Evolutionary conservation across 2,888 invertebrate species (phyloP).

Genomic region (Synergus japonicus): DNA sequence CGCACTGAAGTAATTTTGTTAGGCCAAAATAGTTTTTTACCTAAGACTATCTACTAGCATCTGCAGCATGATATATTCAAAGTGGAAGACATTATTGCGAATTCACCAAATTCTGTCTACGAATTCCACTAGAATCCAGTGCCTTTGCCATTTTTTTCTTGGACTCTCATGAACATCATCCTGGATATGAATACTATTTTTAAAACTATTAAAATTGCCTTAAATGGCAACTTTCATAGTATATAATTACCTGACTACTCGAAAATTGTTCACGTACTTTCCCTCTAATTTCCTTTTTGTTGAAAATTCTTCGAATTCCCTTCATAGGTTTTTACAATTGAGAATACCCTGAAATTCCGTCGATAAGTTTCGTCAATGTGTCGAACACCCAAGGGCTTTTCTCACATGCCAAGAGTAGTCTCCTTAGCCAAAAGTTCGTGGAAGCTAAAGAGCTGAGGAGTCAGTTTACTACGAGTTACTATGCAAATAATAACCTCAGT

Average conservation of each 20-base stretch:
- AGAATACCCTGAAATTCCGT: background rate
- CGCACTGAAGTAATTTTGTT: slow-evolving; percentile 8
- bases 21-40: background rate
- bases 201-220: background rate
- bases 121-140: slow-evolving; percentile 34
- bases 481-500: slow-evolving; percentile 21
- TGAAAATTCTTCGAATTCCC: background rate
- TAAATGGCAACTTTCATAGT: too few species aligned
- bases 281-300: background rate
- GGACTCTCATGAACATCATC: background rate
- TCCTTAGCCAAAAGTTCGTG: background rate
- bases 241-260: background rate
- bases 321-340: background rate
- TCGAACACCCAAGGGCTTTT: slow-evolving; percentile 14
- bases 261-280: background rate
- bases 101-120: slow-evolving; percentile 54
- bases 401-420: slow-evolving; percentile 13
- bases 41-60: background rate
- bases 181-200: background rate
- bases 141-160: background rate
- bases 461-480: slow-evolving; percentile 27
- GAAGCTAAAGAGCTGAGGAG: slow-evolving; percentile 12
- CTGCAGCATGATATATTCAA: background rate
- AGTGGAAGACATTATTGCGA: slow-evolving; percentile 58
- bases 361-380: slow-evolving; percentile 19